phyloP scores from a whole-genome alignment of 2,888 invertebrate genomes.

The Lepetodrilus schrolli region DNA sequence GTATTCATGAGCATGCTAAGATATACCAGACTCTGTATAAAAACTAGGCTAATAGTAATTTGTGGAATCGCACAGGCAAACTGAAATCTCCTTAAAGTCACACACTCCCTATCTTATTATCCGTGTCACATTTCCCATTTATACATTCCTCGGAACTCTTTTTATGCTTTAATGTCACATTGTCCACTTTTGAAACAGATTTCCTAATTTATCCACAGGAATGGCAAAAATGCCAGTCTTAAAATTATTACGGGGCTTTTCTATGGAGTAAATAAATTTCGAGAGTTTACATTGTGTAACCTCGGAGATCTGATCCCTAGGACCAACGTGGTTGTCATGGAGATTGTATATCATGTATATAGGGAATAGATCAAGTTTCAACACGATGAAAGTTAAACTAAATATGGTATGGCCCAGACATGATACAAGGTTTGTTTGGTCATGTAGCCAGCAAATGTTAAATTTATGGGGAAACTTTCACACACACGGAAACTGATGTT shows the following conservation, averaged over 20 bases:
- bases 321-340: neutral
- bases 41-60: constrained; percentile 6
- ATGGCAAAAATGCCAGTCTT: neutral
- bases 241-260: no score
- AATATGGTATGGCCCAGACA: neutral
- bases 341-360: neutral
- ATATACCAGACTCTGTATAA: neutral
- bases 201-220: neutral
- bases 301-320: no score
- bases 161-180: constrained; percentile 4
- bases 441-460: neutral
- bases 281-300: no score
- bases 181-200: neutral
- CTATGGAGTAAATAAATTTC: no score
- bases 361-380: neutral
- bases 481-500: no score
- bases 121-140: neutral
- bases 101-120: neutral
- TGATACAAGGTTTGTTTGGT: neutral
- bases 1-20: constrained; percentile 4
- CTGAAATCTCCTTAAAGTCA: neutral
- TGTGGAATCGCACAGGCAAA: neutral
- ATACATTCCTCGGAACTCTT: neutral
- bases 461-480: no score
- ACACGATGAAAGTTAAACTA: neutral